Percentiles rank a stretch among this genome's conserved stretches.
phyloP scores from a whole-genome alignment of 1,140 invertebrate genomes.

The Euura saliciscinereae region DNA sequence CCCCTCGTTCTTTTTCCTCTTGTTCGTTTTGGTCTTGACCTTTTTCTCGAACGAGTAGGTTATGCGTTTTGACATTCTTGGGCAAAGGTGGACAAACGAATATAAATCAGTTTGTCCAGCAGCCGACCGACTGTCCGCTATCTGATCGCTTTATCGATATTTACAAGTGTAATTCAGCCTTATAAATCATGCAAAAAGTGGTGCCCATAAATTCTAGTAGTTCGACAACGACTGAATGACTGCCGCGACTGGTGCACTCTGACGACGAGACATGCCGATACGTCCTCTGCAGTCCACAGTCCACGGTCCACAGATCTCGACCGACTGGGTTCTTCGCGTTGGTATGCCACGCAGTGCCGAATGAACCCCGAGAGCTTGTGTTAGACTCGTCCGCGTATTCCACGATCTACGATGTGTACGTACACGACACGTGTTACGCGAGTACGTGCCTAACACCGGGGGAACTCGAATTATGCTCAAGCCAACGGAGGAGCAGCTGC shows the following conservation, averaged over 20 bases:
- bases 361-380: too few relatives aligned
- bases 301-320: too few relatives aligned
- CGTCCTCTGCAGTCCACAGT: neutral
- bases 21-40: neutral
- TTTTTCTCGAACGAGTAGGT: slow-evolving; percentile 8
- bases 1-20: neutral
- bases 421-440: too few relatives aligned
- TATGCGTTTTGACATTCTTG: slow-evolving; percentile 7
- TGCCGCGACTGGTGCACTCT: neutral
- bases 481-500: too few relatives aligned
- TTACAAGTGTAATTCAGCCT: slow-evolving; percentile 40
- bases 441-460: too few relatives aligned
- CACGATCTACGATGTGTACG: too few relatives aligned
- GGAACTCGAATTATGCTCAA: too few relatives aligned
- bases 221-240: slow-evolving; percentile 12
- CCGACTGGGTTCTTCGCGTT: too few relatives aligned
- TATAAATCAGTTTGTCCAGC: slow-evolving; percentile 20
- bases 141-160: slow-evolving; percentile 41
- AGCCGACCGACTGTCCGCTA: slow-evolving; percentile 26
- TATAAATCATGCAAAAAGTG: slow-evolving; percentile 39
- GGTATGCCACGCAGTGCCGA: too few relatives aligned
- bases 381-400: too few relatives aligned
- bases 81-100: slow-evolving; percentile 2
- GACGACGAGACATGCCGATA: slow-evolving; percentile 4
- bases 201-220: slow-evolving; percentile 31